Conservation (phyloP, 2,797 vertebrate species). For the Poeciliopsis gracilis region DNA sequence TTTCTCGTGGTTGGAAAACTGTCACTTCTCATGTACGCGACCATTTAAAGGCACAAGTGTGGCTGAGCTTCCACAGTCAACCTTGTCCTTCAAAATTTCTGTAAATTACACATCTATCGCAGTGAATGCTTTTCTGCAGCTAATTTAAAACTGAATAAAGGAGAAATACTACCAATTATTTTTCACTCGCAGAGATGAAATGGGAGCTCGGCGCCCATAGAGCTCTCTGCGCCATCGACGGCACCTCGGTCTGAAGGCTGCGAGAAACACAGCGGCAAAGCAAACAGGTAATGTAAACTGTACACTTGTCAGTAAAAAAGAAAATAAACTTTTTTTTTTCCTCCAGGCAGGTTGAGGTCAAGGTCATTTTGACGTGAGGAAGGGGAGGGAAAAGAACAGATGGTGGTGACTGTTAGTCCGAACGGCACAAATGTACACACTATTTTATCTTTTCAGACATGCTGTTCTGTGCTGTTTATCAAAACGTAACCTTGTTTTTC, state of each 20-base stretch:
- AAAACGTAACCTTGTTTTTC: neutral
- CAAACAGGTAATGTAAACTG: slow-evolving; percentile 27
- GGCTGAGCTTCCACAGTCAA: neutral
- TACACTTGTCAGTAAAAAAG: slow-evolving; percentile 9
- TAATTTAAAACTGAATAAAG: neutral
- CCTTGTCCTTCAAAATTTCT: neutral
- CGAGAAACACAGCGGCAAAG: slow-evolving; percentile 10
- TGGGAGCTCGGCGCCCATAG: slow-evolving; percentile 15
- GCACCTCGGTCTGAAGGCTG: slow-evolving; percentile 3
- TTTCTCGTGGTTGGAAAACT: neutral
- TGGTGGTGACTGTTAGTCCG: neutral
- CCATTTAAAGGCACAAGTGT: neutral
- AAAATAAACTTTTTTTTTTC: neutral
- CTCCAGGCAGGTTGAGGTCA: slow-evolving; percentile 5
- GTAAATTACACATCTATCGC: neutral
- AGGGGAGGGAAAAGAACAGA: neutral
- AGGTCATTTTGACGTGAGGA: neutral
- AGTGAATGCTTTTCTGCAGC: neutral
- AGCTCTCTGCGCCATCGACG: slow-evolving; percentile 15
- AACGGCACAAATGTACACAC: neutral
- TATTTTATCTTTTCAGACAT: slow-evolving; percentile 7
- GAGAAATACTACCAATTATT: neutral
- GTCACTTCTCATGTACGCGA: neutral
- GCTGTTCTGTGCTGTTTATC: slow-evolving; percentile 7
- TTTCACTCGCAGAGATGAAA: slow-evolving; percentile 16